These are phyloP conservation scores for Cettia cetti DNA, from an alignment of 2,113 vertebrate species.

Conservation along the genomic window DNA sequence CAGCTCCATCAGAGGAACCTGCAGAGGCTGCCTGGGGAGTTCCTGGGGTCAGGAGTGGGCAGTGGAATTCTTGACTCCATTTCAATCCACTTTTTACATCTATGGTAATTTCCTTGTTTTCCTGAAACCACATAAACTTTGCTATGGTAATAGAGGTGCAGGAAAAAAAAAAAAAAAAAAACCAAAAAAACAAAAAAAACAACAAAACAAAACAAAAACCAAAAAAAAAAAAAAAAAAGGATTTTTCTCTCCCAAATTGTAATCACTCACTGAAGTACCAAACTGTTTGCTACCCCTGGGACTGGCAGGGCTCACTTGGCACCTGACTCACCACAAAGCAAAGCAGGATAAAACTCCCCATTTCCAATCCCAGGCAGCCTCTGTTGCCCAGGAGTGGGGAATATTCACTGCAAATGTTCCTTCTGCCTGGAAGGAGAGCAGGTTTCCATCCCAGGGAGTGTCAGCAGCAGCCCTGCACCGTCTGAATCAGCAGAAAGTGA, in stretches of 20 bases:
- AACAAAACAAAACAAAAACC: too few relatives aligned
- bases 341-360: background rate
- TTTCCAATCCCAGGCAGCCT: background rate
- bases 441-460: background rate
- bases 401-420: background rate
- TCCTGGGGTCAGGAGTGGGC: background rate
- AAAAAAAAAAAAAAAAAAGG: too few relatives aligned
- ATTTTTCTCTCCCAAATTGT: background rate
- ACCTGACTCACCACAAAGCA: too few relatives aligned
- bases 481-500: conserved; percentile 19
- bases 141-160: background rate
- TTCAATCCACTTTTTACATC: background rate
- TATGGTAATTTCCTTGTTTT: background rate
- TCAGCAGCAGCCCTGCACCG: background rate
- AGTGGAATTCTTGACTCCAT: background rate
- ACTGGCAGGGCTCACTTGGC: background rate
- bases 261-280: background rate
- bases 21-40: background rate
- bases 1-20: background rate
- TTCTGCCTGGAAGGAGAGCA: background rate
- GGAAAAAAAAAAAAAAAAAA: fast-evolving
- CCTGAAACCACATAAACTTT: background rate
- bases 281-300: background rate
- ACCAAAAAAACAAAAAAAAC: too few relatives aligned
- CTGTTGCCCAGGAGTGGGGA: background rate